These are phyloP conservation scores for Alloplasta piceator DNA, from an alignment of 2,888 invertebrate species.

Conservation along the genomic window DNA sequence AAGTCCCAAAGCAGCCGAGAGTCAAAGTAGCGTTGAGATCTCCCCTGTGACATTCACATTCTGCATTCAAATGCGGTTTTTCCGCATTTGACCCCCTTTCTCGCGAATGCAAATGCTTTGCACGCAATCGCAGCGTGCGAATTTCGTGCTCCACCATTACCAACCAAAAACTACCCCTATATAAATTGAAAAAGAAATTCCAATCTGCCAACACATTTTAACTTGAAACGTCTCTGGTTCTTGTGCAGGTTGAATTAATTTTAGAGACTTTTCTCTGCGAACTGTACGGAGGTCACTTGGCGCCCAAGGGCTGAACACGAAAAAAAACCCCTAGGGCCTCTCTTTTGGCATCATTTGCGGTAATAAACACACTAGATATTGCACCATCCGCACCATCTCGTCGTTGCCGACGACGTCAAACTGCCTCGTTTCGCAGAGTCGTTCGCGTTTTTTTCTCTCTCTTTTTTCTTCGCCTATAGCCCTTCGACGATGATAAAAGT, in stretches of 20 bases:
- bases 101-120: neutral
- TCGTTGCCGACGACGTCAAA: slow-evolving; percentile 29
- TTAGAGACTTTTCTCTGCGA: too few species aligned
- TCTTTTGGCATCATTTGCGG: slow-evolving; percentile 13
- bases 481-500: neutral
- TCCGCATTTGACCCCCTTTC: slow-evolving; percentile 52
- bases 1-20: slow-evolving; percentile 21
- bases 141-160: neutral
- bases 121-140: slow-evolving; percentile 9
- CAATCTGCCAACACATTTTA: neutral
- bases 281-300: neutral
- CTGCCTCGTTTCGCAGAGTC: slow-evolving; percentile 31
- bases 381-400: neutral
- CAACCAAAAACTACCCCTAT: neutral
- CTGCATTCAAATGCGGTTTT: slow-evolving; percentile 14
- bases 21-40: slow-evolving; percentile 51
- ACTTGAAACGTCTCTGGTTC: neutral
- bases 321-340: slow-evolving; percentile 21
- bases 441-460: slow-evolving; percentile 20
- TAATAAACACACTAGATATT: slow-evolving; percentile 25
- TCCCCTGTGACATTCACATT: slow-evolving; percentile 34
- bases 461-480: neutral
- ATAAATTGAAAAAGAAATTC: slow-evolving; percentile 1
- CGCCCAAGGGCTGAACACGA: slow-evolving; percentile 30
- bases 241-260: too few species aligned